A percentile compares a stretch with the other conserved stretches of the same genome.
Evolutionary conservation across 1,140 invertebrate genomes (phyloP).

Genomic region (Drosophila ficusphila): DNA sequence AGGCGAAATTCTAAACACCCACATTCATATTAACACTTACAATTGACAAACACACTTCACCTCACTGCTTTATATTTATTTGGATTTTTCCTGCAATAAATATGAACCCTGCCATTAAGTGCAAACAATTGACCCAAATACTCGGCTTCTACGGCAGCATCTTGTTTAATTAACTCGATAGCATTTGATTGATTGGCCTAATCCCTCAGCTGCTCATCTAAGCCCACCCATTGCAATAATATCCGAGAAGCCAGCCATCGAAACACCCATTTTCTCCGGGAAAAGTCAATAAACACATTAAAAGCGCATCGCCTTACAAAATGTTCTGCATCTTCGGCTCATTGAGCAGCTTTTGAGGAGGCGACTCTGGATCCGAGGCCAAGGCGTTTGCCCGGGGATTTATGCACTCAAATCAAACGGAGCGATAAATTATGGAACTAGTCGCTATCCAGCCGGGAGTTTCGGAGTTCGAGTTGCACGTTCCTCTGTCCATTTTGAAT

Average conservation of each 20-base stretch:
- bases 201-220: not conserved
- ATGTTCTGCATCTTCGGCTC: slow-evolving; percentile 63
- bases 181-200: slow-evolving; percentile 43
- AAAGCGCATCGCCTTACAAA: slow-evolving; percentile 53
- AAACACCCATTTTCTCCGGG: not conserved
- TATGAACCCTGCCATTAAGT: slow-evolving; percentile 7
- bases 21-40: slow-evolving; percentile 8
- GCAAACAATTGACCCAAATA: slow-evolving; percentile 24
- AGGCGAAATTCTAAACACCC: not conserved
- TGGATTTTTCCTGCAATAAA: slow-evolving; percentile 31
- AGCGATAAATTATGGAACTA: slow-evolving; percentile 65
- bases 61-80: slow-evolving; percentile 25
- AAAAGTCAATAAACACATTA: slow-evolving; percentile 75
- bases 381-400: slow-evolving; percentile 8
- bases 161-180: slow-evolving; percentile 33
- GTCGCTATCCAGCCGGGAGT: slow-evolving; percentile 41
- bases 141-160: slow-evolving; percentile 7
- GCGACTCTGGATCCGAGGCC: slow-evolving; percentile 5
- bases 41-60: slow-evolving; percentile 27
- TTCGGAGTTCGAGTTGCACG: slow-evolving; percentile 31
- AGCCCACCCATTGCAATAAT: not conserved
- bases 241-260: not conserved
- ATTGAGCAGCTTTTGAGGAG: slow-evolving; percentile 49
- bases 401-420: slow-evolving; percentile 55
- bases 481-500: slow-evolving; percentile 53